A percentile compares a stretch with the other conserved stretches of the same genome.
These are phyloP conservation scores for Eupsilia transversa DNA, from an alignment of 2,888 invertebrate genomes.

Conservation along the genomic window DNA sequence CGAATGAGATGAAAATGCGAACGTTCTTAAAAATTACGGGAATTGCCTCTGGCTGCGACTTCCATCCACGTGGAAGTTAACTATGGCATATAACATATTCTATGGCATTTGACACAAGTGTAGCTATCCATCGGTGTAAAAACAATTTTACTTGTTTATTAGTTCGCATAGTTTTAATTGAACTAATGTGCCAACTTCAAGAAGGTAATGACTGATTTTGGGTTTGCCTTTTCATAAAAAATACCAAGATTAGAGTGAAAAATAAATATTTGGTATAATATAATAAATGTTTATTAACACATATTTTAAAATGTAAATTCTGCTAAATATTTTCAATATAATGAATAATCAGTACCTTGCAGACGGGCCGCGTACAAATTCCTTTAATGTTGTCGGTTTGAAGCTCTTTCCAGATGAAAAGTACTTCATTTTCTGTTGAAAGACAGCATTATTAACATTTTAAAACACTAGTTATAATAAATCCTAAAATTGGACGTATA, in stretches of 20 bases:
- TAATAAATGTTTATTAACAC: too few species aligned
- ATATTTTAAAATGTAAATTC: too few species aligned
- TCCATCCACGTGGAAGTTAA: neutral
- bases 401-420: conserved; percentile 3
- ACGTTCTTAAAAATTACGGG: too few species aligned
- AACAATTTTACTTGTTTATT: neutral
- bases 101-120: neutral
- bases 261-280: neutral
- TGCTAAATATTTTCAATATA: neutral
- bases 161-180: neutral
- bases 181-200: neutral
- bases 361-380: conserved; percentile 18
- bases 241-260: neutral
- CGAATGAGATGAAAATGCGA: too few species aligned
- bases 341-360: neutral
- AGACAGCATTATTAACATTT: conserved; percentile 7
- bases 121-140: too few species aligned
- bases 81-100: neutral
- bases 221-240: neutral
- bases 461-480: neutral
- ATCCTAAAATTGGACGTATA: neutral
- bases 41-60: neutral
- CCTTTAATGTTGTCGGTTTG: conserved; percentile 7
- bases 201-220: too few species aligned
- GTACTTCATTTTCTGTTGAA: conserved; percentile 15